Evolutionary conservation across 2,113 vertebrate genomes (phyloP), one percentile per base, ranked within the genome.

Genomic region (Hippocampus abdominalis): DNA sequence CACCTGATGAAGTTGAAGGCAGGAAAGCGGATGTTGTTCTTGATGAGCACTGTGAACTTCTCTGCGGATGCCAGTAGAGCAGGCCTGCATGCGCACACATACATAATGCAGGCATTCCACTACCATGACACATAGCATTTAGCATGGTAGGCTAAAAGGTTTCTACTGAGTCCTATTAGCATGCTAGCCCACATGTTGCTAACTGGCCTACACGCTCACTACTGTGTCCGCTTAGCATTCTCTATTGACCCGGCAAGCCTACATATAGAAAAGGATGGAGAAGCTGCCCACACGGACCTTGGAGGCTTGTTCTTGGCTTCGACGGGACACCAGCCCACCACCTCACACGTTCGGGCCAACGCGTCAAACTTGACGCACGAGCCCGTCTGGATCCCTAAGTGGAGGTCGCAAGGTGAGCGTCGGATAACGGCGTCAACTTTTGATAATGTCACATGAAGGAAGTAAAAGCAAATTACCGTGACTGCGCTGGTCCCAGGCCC

Each of bases 21-120:
- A 0, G 93, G 93, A 70, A 95, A 96, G 3, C 92, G 69, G 39
- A 95, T 86, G 40, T 93, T 95, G 76, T 93, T 95, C 77, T 95
- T 95, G 73, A 94, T 93, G 69, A 96, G 87, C 48, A 95, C 92
- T 0, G 94, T 94, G 84, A 95, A 96, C 85, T 95, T 92, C 83
- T 94, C 92, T 0, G 94, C 94, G 13, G 89, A 90, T 23, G 73
- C 87, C 75, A 96, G 75, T 83, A 94, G 70, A 2, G 84, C 92
- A 27, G 94, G 94, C 44, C 94, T 95, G 78, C 53, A 11, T 8
- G 25, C 3, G 23, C 21, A 63, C 23, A 49, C 15, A 6, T 10
- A 39, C 29, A 16, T 6, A 6, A 36, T 36, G 32, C 29, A 32
- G 29, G 29, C 8, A 6, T 25, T 25, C 9, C 1, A 36, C 49